Evolutionary conservation across 2,113 vertebrate species (phyloP), one percentile per base, ranked within the genome.

Genomic region (Aspidoscelis tigris): DNA sequence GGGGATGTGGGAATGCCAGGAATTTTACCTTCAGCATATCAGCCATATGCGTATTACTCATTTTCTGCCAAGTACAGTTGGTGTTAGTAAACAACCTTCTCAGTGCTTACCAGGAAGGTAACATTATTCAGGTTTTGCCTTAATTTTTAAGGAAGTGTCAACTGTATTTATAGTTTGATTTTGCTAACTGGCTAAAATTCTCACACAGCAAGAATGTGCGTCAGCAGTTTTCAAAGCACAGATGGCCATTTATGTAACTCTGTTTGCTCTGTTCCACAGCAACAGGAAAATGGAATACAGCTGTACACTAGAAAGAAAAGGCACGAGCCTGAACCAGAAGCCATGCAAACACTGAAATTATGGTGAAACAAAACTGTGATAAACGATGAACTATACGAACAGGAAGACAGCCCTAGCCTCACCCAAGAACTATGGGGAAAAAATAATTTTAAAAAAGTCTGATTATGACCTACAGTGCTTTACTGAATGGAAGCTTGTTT

Each of bases 231-330:
- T 81, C 86, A 10, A 84, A 76, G 64, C 44, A 83, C 93, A 92
- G 92, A 92, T 93, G 92, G 92, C 89, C 87, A 80, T 93, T 92
- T 88, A 89, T 78, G 88, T 83, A 92, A 92, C 74, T 78, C 87
- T 89, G 79, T 75, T 94, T 90, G 86, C 90, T 77, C 70, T 80
- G 86, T 93, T 95, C 93, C 91, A 88, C 86, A 86, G 93, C 88
- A 95, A 94, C 94, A 95, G 95, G 94, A 94, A 95, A 94, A 93
- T 92, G 92, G 92, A 89, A 93, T 93, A 91, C 93, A 93, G 95
- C 95, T 95, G 94, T 88, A 87, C 64, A 2, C 41, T 71, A 78
- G 72, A 81, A 80, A 83, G 85, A 86, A 83, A 91, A 87, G 43
- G 93, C 93, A 91, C 80, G 93, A 70, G 91, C 92, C 89, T 88